Conservation (phyloP, 1,140 invertebrate genomes). For the Drosophila micromelanica region DNA sequence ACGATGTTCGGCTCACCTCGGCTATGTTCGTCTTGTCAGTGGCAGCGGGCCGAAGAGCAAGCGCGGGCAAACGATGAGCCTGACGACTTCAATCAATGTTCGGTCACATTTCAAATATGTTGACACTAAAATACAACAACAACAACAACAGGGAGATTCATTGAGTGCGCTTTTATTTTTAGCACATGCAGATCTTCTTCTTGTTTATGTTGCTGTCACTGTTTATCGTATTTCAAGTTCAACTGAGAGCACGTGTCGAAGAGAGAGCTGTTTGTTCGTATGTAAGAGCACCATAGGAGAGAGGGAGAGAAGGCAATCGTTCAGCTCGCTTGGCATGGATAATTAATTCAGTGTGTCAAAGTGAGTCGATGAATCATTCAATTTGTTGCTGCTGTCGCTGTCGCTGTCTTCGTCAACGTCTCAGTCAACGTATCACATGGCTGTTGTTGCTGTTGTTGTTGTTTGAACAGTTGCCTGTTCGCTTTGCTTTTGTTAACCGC, state of each 20-base stretch:
- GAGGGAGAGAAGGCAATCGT: background rate
- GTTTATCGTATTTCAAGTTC: conserved; percentile 74
- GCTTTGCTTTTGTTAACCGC: conserved; percentile 47
- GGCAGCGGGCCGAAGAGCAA: background rate
- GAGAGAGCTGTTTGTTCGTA: conserved; percentile 22
- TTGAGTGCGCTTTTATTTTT: conserved; percentile 23
- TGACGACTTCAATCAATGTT: background rate
- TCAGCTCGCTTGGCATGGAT: conserved; percentile 15
- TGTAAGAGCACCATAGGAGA: background rate
- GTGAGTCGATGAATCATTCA: conserved; percentile 57
- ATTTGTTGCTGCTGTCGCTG: conserved; percentile 36
- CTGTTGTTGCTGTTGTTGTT: conserved; percentile 17
- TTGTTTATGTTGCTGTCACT: conserved; percentile 4
- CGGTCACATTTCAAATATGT: background rate
- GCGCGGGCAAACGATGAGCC: too few relatives aligned
- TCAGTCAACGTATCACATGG: conserved; percentile 24
- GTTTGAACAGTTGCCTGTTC: conserved; percentile 1
- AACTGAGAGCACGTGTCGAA: conserved; percentile 51
- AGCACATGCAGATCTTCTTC: conserved; percentile 3
- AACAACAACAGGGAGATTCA: background rate
- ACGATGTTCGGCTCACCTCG: background rate
- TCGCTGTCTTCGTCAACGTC: conserved; percentile 30
- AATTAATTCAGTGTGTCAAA: conserved; percentile 71
- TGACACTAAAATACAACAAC: background rate
- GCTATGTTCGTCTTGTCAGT: background rate